A percentile compares a stretch with the other conserved stretches of the same genome.
These are phyloP conservation scores for Arenicola marina DNA, from an alignment of 2,888 invertebrate species.

Conservation along the genomic window DNA sequence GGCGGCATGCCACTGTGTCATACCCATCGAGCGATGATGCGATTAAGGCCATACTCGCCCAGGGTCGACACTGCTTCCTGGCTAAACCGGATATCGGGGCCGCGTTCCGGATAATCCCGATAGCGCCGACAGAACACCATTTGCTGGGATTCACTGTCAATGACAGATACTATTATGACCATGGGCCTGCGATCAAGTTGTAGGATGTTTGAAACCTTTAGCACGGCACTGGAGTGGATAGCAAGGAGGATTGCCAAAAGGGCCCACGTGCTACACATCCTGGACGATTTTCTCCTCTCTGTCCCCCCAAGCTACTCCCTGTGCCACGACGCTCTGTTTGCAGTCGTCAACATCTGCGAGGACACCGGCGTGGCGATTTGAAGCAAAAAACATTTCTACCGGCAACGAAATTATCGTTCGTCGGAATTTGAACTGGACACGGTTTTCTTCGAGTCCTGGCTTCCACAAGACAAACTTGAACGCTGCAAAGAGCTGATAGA, in stretches of 20 bases:
- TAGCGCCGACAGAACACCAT: not conserved
- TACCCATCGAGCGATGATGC: not conserved
- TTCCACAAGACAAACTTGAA: too few relatives aligned
- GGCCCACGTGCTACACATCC: not conserved
- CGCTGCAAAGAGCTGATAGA: too few relatives aligned
- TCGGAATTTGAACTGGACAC: too few relatives aligned
- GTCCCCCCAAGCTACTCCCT: too few relatives aligned
- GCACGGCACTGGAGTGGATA: not conserved
- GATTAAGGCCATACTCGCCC: not conserved
- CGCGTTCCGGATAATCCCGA: not conserved
- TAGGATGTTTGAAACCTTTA: slow-evolving; percentile 1
- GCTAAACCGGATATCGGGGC: not conserved
- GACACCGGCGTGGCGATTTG: too few relatives aligned
- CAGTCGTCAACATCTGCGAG: too few relatives aligned
- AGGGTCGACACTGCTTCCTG: not conserved
- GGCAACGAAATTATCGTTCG: too few relatives aligned
- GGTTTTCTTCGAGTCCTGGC: too few relatives aligned
- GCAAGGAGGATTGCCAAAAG: not conserved
- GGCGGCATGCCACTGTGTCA: too few relatives aligned
- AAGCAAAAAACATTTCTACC: too few relatives aligned
- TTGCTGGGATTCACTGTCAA: not conserved
- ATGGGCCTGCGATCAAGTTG: not conserved
- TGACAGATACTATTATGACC: not conserved
- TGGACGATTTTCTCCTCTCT: slow-evolving; percentile 3
- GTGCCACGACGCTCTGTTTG: too few relatives aligned